Conservation (phyloP, 2,797 vertebrate species). For the Poeciliopsis turneri region DNA sequence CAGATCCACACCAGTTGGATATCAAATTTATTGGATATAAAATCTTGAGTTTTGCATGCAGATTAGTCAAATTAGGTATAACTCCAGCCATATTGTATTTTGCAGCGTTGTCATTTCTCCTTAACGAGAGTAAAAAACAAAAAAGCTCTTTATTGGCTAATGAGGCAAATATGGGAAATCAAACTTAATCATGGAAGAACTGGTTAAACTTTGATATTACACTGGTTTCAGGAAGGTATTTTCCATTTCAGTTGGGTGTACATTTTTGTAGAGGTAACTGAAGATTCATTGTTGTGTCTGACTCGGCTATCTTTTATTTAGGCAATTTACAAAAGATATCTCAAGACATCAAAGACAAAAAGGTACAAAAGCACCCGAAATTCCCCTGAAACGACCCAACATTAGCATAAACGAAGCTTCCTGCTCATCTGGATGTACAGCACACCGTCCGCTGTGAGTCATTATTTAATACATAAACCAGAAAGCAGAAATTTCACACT, state of each 20-base stretch:
- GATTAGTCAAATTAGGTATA: neutral
- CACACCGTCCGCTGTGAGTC: conserved; percentile 4
- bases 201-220: neutral
- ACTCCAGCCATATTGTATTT: neutral
- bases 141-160: neutral
- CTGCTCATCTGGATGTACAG: conserved; percentile 27
- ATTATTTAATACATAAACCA: conserved; percentile 35
- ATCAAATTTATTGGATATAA: neutral
- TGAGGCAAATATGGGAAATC: neutral
- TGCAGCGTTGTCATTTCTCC: neutral
- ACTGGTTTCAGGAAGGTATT: neutral
- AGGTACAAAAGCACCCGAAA: neutral
- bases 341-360: neutral
- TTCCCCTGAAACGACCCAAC: conserved; percentile 2
- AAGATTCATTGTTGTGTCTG: conserved; percentile 10
- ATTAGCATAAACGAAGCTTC: neutral
- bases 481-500: conserved; percentile 55
- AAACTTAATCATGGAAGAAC: neutral
- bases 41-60: neutral
- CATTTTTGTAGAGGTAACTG: neutral
- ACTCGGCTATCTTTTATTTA: neutral
- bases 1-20: neutral
- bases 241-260: neutral
- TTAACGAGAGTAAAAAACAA: neutral
- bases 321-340: neutral